Base-by-base conservation (phyloP, 2,888 invertebrate species). In the Trimorus sp. region DNA sequence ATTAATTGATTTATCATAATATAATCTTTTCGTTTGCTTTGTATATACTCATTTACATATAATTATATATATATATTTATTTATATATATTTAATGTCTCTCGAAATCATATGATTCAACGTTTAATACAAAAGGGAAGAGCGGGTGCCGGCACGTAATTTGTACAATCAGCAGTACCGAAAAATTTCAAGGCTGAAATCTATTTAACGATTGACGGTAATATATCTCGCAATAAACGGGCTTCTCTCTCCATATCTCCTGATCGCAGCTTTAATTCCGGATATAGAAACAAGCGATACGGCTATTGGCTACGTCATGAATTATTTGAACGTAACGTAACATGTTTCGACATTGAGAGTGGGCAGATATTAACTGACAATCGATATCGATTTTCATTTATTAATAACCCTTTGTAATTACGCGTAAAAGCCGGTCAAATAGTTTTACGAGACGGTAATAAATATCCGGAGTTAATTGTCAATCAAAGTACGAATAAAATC, bases 331-430 rank as follows among this genome's bases (percentile, higher is more conserved):
- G 77, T 78, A 74, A 82, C 66, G 54, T 78, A 71, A 75, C 68
- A 60, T 60, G 75, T 51, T 75, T 73, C 66, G 70, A 60, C 66
- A 82, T 75, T 75, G 63, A 77, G 66, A 82, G 51, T 63, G 74
- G 65, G 62, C 74, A 75, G 82, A 82, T 78, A 78, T 78, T 69
- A 78, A 75, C 78, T 74, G 65, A 79, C 74, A 78, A 77, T 79
- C 42, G 49, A 69, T 79, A 77, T 76, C 76, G 73, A 83, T 73
- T 79, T 69, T 65, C 60, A 63, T 77, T 66, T 71, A 63, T 79
- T 59, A 68, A 76, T 62, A 73, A 73, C 66, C 69, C 69, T 68
- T 69, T 56, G 51, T 69, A 65, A 69, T 83, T 69, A 73, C 56
- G 60, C 63, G 56, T 70, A 54, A 54, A 76, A 66, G 42, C 65